Evolutionary conservation across 2,888 invertebrate genomes (phyloP).

Genomic region (Phaedon cochleariae): DNA sequence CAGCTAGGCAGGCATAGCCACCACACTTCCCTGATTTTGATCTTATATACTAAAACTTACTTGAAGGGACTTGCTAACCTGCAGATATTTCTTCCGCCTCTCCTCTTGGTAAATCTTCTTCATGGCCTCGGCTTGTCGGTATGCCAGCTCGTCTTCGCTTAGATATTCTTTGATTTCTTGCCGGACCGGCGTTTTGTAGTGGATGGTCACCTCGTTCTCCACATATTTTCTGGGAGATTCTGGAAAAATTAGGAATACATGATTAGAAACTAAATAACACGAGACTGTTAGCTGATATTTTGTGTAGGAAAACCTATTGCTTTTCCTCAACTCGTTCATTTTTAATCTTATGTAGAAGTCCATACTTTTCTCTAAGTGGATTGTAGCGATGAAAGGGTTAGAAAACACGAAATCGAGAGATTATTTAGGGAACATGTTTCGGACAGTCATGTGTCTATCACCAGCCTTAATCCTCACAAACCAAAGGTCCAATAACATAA

Average conservation of each 20-base stretch:
- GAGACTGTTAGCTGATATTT: too few relatives aligned
- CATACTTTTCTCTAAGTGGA: too few relatives aligned
- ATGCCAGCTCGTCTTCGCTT: constrained; percentile 88
- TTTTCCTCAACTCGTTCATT: too few relatives aligned
- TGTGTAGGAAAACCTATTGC: too few relatives aligned
- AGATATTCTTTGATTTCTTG: constrained; percentile 86
- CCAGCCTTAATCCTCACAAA: too few relatives aligned
- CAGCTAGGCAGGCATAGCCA: constrained; percentile 34
- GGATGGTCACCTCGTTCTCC: constrained; percentile 93
- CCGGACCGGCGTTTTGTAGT: constrained; percentile 88
- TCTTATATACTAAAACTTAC: constrained; percentile 44
- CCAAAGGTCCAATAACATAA: too few relatives aligned
- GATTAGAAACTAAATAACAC: too few relatives aligned
- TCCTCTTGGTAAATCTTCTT: constrained; percentile 89
- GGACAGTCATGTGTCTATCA: too few relatives aligned
- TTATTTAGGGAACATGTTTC: too few relatives aligned
- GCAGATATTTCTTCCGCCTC: constrained; percentile 87
- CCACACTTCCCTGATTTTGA: constrained; percentile 37
- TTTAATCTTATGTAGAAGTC: too few relatives aligned
- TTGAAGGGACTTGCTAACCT: constrained; percentile 65
- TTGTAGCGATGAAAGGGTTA: too few relatives aligned
- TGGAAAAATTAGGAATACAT: constrained; percentile 56
- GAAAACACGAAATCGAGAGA: too few relatives aligned
- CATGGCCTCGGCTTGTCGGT: constrained; percentile 91
- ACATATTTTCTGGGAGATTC: constrained; percentile 90